Percentiles rank a stretch among this genome's conserved stretches.
Evolutionary conservation across 1,140 invertebrate genomes (phyloP).

Genomic region (Lasaia peninsularis): DNA sequence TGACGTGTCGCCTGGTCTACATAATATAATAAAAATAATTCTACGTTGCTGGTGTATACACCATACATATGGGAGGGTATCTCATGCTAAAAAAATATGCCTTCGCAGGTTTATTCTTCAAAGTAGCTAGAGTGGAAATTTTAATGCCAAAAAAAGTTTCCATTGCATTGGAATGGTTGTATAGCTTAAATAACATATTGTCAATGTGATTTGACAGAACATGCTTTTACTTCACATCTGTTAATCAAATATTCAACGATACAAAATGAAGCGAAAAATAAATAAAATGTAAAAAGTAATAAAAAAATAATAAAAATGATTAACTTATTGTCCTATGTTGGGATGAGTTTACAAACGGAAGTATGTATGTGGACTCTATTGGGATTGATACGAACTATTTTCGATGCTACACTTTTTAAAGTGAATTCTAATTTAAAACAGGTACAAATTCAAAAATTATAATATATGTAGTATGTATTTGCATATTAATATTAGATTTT

Average conservation of each 20-base stretch:
- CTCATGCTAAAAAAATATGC: no score
- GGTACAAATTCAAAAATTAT: slow-evolving; percentile 29
- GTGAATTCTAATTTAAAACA: slow-evolving; percentile 69
- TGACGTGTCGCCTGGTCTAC: no score
- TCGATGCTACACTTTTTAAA: slow-evolving; percentile 69
- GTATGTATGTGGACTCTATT: slow-evolving; percentile 63
- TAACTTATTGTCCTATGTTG: slow-evolving; percentile 58
- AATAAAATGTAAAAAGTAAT: slow-evolving; percentile 17
- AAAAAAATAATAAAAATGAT: slow-evolving; percentile 38
- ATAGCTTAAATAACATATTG: no score
- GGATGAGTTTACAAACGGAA: slow-evolving; percentile 58
- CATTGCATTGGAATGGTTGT: no score
- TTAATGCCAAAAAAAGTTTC: no score
- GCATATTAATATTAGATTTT: neutral
- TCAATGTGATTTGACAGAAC: no score
- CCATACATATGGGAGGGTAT: no score
- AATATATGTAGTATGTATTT: neutral
- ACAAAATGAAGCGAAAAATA: slow-evolving; percentile 17
- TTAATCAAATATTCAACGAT: neutral
- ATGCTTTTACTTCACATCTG: no score
- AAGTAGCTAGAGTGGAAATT: no score
- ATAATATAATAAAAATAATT: no score
- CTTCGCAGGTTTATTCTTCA: no score
- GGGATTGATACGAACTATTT: slow-evolving; percentile 58
- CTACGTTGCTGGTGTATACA: no score